Evolutionary conservation across 1,140 invertebrate genomes (phyloP), one percentile per base, ranked within the genome.

Genomic region (Lethrus apterus): DNA sequence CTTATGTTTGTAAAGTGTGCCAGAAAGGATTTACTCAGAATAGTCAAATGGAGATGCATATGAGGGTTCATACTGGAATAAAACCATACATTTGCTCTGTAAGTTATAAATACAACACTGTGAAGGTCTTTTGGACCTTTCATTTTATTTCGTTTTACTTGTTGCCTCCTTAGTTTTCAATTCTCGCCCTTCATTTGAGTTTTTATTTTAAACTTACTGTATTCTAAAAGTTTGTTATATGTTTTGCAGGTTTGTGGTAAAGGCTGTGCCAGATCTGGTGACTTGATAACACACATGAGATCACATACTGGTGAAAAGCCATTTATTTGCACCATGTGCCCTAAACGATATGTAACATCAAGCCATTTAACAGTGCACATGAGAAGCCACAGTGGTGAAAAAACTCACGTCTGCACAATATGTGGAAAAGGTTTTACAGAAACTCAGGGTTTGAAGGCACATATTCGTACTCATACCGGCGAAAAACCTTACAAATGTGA

Each of bases 321-420:
- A 5, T 88, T 80, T 61, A 66, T 72, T 26, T 89, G 86, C 62
- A 66, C 69, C 8, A 67, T 76, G 10, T 89, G 86, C 57, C 67
- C 70, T 4, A 79, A 78, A 46, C 71, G 75, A 30, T 88, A 42
- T 14, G 15, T 42, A 7, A 51, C 51, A 14, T 54, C 52, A 8
- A 49, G 46, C 24, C 55, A 54, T 43, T 47, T 57, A 36, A 48
- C 40, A n/a, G 49, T 51, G 73, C 80, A 81, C 67, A 68, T 83
- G 76, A 20, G 23, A 5, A 42, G 10, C 2, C 81, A 83, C 56
- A 81, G 78, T 0, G 79, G 79, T 0, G 77, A 80, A 53, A 61
- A 72, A 5, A 78, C 77, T 7, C 79, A 74, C 55, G 69, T 70
- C 15, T 81, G 80, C 50, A 56, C 66, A 1, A 62, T 72, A 2